Evolutionary conservation across 2,113 vertebrate genomes (phyloP).

Genomic region (Ochotona princeps): DNA sequence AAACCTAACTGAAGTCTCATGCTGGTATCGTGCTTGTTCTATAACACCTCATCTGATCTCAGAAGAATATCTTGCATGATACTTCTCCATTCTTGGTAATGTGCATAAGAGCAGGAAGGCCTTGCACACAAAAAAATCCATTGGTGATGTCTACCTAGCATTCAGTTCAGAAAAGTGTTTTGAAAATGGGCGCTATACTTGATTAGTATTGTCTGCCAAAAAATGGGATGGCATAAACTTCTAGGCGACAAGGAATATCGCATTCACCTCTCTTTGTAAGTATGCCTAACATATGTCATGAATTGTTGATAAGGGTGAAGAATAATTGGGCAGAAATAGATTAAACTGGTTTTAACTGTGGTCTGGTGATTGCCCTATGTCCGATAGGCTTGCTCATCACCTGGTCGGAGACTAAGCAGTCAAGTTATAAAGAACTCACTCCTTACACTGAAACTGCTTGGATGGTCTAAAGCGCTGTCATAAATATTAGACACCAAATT

Average conservation of each 20-base stretch:
- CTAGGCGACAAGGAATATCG: background rate
- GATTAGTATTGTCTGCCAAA: conserved; percentile 24
- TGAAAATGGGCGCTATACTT: background rate
- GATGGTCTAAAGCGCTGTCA: conserved; percentile 1
- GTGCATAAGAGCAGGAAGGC: background rate
- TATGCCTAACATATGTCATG: background rate
- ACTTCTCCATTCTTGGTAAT: background rate
- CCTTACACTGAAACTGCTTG: conserved; percentile 1
- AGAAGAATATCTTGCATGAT: background rate
- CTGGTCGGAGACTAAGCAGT: conserved; percentile 11
- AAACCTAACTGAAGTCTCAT: background rate
- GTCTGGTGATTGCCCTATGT: background rate
- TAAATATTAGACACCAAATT: conserved; percentile 71
- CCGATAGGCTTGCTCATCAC: background rate
- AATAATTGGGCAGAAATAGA: background rate
- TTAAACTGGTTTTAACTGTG: background rate
- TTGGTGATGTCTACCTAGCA: background rate
- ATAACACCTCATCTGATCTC: background rate
- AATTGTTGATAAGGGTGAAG: background rate
- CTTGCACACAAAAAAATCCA: background rate
- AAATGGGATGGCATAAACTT: background rate
- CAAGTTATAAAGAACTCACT: conserved; percentile 31
- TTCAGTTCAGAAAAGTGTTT: background rate
- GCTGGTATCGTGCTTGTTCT: background rate
- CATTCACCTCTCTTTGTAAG: background rate